Conservation (phyloP, 2,888 invertebrate genomes). For the Drosophila imparisetae region DNA sequence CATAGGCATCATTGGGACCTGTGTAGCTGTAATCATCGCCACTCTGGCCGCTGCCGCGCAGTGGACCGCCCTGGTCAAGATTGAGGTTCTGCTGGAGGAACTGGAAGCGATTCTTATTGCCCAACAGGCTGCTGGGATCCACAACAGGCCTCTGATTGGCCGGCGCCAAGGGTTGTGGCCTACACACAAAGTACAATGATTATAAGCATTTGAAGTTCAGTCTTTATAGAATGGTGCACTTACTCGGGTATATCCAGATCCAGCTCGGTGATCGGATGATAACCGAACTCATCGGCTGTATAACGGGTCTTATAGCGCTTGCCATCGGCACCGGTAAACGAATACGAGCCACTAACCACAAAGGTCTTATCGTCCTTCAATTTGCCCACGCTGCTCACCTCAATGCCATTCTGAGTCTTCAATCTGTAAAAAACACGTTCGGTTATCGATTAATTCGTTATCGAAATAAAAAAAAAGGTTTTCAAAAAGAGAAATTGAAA, state of each 20-base stretch:
- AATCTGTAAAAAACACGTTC: constrained; percentile 62
- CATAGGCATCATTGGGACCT: constrained; percentile 21
- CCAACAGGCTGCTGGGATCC: constrained; percentile 65
- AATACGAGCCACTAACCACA: constrained; percentile 84
- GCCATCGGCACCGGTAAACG: constrained; percentile 84
- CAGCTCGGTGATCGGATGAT: constrained; percentile 85
- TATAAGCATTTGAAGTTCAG: neutral
- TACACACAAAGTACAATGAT: constrained; percentile 21
- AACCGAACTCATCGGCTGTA: constrained; percentile 84
- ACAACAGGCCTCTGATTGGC: constrained; percentile 48
- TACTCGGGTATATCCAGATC: constrained; percentile 84
- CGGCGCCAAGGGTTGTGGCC: constrained; percentile 64
- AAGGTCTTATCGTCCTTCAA: constrained; percentile 84
- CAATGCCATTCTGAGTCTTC: constrained; percentile 84
- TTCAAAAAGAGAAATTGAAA: neutral
- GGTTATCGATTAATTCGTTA: neutral
- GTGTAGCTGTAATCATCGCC: constrained; percentile 81
- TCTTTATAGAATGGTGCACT: constrained; percentile 30
- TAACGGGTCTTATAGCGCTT: constrained; percentile 84
- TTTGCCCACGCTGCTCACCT: constrained; percentile 84
- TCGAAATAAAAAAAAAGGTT: neutral
- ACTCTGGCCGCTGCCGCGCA: constrained; percentile 80
- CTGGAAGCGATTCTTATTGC: constrained; percentile 81
- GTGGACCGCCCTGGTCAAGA: constrained; percentile 68
- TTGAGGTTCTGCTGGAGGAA: constrained; percentile 82